A percentile compares a stretch with the other conserved stretches of the same genome.
These are phyloP conservation scores for Formica selysi DNA, from an alignment of 1,140 invertebrate genomes.

Conservation along the genomic window DNA sequence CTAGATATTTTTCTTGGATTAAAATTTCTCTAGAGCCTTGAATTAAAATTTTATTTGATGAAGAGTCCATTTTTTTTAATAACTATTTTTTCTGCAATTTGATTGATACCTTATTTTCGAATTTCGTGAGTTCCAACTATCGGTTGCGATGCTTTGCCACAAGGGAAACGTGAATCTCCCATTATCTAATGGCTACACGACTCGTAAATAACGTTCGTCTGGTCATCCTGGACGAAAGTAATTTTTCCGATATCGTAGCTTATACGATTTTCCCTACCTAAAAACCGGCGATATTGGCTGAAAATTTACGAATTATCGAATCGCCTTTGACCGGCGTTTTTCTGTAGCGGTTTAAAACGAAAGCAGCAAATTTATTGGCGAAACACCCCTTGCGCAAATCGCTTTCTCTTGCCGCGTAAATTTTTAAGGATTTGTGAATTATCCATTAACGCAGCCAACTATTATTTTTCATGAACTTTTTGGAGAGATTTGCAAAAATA, in stretches of 20 bases:
- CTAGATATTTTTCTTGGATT: background rate
- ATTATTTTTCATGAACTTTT: background rate
- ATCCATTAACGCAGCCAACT: background rate
- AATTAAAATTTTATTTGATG: constrained; percentile 4
- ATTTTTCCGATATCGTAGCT: constrained; percentile 43
- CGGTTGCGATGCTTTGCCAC: background rate
- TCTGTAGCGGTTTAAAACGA: background rate
- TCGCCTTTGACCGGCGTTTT: constrained; percentile 17
- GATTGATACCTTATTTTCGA: background rate
- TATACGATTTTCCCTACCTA: constrained; percentile 30
- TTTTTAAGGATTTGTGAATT: background rate
- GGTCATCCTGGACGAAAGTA: constrained; percentile 28
- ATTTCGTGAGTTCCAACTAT: background rate
- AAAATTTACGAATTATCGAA: constrained; percentile 39
- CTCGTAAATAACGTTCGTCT: constrained; percentile 43
- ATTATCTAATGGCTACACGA: background rate
- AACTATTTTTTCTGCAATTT: background rate
- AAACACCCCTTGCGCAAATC: constrained; percentile 11
- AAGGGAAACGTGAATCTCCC: constrained; percentile 6
- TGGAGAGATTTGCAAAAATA: background rate
- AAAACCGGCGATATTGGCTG: background rate
- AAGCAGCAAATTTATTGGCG: constrained; percentile 14
- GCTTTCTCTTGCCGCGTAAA: background rate
- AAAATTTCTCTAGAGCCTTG: background rate
- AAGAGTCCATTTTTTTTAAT: background rate